Conservation (phyloP, 2,888 invertebrate species). For the Protodeltote pygarga region DNA sequence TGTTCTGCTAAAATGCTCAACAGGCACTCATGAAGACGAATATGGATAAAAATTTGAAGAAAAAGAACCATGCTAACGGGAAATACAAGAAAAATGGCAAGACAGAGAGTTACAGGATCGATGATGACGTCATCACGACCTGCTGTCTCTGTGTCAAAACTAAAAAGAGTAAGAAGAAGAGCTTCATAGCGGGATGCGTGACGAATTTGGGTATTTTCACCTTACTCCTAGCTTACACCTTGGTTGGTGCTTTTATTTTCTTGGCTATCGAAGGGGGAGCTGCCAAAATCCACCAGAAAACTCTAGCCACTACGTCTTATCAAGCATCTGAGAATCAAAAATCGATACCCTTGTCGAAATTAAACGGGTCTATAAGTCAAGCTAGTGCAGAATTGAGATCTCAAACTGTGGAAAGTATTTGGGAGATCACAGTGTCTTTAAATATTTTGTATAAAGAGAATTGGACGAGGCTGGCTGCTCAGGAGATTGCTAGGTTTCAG, state of each 20-base stretch:
- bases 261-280: constrained; percentile 92
- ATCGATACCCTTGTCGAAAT: constrained; percentile 65
- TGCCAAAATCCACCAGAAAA: constrained; percentile 83
- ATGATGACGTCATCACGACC: constrained; percentile 76
- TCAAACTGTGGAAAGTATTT: constrained; percentile 94
- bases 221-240: constrained; percentile 92
- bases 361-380: constrained; percentile 75
- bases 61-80: constrained; percentile 79
- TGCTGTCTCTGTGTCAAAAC: constrained; percentile 84
- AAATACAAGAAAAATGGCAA: constrained; percentile 81
- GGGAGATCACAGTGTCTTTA: constrained; percentile 95
- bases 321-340: constrained; percentile 75
- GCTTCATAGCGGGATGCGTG: constrained; percentile 88
- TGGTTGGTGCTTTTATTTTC: constrained; percentile 92
- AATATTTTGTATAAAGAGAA: constrained; percentile 96
- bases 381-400: constrained; percentile 80
- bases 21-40: constrained; percentile 53
- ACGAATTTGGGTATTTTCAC: constrained; percentile 94
- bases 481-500: constrained; percentile 91
- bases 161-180: constrained; percentile 81
- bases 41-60: constrained; percentile 80
- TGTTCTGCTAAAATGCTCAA: constrained; percentile 28
- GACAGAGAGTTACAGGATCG: constrained; percentile 69
- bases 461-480: constrained; percentile 94
- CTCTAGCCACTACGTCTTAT: constrained; percentile 81